Percentiles rank a stretch among this genome's conserved stretches.
Evolutionary conservation across 1,140 invertebrate species (phyloP).

Genomic region (Bombus haemorrhoidalis): DNA sequence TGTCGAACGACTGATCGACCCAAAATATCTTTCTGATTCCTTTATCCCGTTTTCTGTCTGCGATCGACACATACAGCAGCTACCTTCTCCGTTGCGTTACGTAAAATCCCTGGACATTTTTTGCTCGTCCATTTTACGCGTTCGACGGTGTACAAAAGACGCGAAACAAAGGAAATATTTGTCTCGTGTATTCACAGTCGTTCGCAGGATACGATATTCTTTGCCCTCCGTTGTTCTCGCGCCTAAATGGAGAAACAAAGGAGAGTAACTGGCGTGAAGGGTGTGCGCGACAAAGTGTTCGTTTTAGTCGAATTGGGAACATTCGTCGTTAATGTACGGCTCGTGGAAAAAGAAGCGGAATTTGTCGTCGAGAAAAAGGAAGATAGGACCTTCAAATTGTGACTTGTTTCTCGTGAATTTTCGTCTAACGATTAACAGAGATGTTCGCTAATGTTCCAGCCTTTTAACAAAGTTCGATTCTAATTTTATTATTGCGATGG

Average conservation of each 20-base stretch:
- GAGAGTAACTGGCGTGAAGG: not conserved
- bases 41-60: not conserved
- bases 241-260: not conserved
- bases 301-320: not conserved
- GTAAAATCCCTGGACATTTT: not conserved
- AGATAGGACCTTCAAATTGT: not conserved
- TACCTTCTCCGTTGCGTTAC: not conserved
- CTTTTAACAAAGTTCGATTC: not conserved
- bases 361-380: not conserved
- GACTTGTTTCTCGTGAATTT: not conserved
- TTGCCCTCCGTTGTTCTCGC: not conserved
- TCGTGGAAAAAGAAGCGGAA: too few species aligned
- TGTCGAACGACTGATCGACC: not conserved
- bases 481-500: not conserved
- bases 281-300: not conserved
- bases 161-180: slow-evolving; percentile 3
- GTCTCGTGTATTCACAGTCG: not conserved
- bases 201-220: not conserved
- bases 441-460: not conserved
- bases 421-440: not conserved
- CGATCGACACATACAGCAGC: not conserved
- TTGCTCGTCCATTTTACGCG: not conserved
- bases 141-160: not conserved
- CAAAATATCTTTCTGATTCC: too few species aligned
- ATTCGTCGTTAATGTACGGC: not conserved